phyloP scores from a whole-genome alignment of 2,888 invertebrate species.

The Torymus texanus region DNA sequence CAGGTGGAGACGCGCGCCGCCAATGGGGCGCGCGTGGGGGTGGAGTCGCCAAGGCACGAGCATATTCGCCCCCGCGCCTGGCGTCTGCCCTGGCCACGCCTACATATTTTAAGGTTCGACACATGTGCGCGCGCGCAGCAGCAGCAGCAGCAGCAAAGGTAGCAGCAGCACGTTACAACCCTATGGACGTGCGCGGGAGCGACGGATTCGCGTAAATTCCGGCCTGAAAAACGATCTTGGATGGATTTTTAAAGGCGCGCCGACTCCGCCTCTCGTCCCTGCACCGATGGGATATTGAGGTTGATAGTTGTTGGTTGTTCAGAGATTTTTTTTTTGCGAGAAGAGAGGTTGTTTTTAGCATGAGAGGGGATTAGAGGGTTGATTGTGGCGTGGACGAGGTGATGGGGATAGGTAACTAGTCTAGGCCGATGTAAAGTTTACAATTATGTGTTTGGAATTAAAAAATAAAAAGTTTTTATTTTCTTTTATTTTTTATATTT shows the following conservation, averaged over 20 bases:
- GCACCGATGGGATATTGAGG: not conserved
- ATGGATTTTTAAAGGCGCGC: conserved; percentile 64
- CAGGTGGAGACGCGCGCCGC: conserved; percentile 70
- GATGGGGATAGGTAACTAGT: too few species aligned
- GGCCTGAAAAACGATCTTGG: conserved; percentile 72
- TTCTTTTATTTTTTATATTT: too few species aligned
- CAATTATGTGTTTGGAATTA: too few species aligned
- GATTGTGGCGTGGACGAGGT: too few species aligned
- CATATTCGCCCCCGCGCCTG: conserved; percentile 73
- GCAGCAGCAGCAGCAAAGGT: conserved; percentile 32
- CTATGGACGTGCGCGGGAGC: conserved; percentile 28
- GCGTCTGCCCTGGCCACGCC: conserved; percentile 75
- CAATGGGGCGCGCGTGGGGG: conserved; percentile 70
- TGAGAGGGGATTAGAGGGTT: too few species aligned
- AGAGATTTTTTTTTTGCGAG: not conserved
- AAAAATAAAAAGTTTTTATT: too few species aligned
- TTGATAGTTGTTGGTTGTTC: not conserved
- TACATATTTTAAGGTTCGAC: conserved; percentile 75
- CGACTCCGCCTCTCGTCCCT: conserved; percentile 42
- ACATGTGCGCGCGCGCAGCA: conserved; percentile 69
- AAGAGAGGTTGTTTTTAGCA: not conserved
- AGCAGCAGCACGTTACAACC: conserved; percentile 16
- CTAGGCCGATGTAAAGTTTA: too few species aligned
- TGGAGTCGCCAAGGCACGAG: conserved; percentile 70
- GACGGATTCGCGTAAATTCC: conserved; percentile 58